Base-by-base conservation (phyloP, 2,888 invertebrate genomes). In the Zeuzera pyrina region DNA sequence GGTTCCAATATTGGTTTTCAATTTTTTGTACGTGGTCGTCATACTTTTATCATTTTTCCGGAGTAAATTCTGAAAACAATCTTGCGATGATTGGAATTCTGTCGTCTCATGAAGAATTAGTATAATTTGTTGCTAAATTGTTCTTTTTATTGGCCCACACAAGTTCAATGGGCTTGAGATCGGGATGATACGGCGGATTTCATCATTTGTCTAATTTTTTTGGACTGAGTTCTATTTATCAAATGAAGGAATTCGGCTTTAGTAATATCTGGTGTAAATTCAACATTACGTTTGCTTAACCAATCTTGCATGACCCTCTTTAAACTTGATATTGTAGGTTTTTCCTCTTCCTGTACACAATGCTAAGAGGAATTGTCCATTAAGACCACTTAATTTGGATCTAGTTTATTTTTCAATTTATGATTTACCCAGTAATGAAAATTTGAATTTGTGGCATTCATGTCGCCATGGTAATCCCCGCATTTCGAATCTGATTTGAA, bases 341-440 rank as follows among this genome's bases (percentile, higher is more conserved):
- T 14, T 12, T 28, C 15, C 5, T 8, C 15, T 4, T 12, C 28
- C 12, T 15, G 28, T 15, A 28, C 28, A 14, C 15, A 28, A 15
- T 28, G 28, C n/a, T 28, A 15, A 5, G 28, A 10, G 12, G 28
- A 14, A 28, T 15, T 28, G n/a, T 28, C 28, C 13, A 28, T 28
- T 3, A 28, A 14, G 4, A 28, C 11, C 8, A 14, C 28, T 28
- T 13, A 28, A 11, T 28, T 28, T 8, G 28, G 28, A n/a, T 13
- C 14, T 12, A 25, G 12, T 28, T 15, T 15, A 28, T 12, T 10
- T 25, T 12, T 25, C 25, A 25, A 25, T 25, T 25, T 25, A 8
- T 11, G 25, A 25, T 25, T 12, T 15, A 15, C 15, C 15, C 28
- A 28, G 10, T 28, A 15, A 4, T n/a, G 8, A 15, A 28, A 28